Evolutionary conservation across 2,113 vertebrate genomes (phyloP).

Genomic region (Empidonax traillii): DNA sequence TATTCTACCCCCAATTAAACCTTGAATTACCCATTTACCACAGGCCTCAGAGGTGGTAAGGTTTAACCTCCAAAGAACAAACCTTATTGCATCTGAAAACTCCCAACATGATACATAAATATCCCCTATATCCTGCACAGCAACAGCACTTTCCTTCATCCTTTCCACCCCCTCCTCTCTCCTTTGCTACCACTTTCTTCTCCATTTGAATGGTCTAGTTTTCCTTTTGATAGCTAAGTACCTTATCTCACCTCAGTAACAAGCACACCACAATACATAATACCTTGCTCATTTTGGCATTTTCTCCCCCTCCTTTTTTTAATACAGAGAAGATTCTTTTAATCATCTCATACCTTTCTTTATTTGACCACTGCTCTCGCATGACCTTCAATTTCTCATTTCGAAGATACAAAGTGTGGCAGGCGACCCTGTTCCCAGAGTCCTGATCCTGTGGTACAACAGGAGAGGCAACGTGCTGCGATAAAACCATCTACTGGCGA

Average conservation of each 20-base stretch:
- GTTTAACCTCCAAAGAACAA: background rate
- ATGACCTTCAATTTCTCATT: background rate
- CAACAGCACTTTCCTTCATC: background rate
- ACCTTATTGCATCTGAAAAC: background rate
- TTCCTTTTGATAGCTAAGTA: background rate
- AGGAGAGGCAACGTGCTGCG: background rate
- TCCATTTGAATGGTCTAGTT: background rate
- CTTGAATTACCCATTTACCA: background rate
- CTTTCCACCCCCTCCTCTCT: too few species aligned
- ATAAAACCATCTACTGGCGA: background rate
- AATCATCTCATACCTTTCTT: background rate
- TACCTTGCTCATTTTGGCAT: background rate
- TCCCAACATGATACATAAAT: background rate
- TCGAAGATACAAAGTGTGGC: background rate
- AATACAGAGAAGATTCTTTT: background rate
- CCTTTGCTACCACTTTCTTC: background rate
- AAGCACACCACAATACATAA: background rate
- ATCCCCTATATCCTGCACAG: background rate
- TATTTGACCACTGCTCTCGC: background rate
- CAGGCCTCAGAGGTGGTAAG: background rate
- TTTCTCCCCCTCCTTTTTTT: background rate
- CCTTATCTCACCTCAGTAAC: background rate
- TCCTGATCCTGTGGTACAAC: fast-evolving
- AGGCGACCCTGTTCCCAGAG: background rate
- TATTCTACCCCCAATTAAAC: background rate